Conservation (phyloP, 2,888 invertebrate genomes). For the Hydrotaea diabolus region DNA sequence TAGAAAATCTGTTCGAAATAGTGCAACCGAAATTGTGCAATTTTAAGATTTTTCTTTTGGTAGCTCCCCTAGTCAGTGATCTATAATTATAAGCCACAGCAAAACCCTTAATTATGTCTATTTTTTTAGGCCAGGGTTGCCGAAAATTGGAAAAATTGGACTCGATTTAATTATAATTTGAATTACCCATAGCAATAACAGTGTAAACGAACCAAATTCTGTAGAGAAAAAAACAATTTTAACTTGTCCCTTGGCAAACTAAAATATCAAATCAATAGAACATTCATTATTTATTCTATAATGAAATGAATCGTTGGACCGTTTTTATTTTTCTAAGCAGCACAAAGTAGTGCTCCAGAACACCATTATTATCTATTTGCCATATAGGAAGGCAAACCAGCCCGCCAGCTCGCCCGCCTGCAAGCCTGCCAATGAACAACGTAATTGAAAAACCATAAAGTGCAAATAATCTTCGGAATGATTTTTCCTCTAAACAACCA, state of each 20-base stretch:
- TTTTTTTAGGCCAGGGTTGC: no score
- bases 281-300: background rate
- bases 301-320: conserved; percentile 24
- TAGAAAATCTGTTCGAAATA: no score
- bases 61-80: no score
- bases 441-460: conserved; percentile 57
- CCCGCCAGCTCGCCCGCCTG: background rate
- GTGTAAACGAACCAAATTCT: no score
- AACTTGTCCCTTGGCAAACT: background rate
- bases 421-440: background rate
- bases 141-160: no score
- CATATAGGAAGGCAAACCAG: background rate
- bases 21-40: no score
- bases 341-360: conserved; percentile 25
- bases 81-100: no score
- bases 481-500: conserved; percentile 24
- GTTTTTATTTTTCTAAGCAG: background rate
- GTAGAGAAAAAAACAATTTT: background rate
- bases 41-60: no score
- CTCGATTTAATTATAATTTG: no score
- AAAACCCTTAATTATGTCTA: no score
- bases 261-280: background rate
- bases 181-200: no score
- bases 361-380: conserved; percentile 3
- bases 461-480: conserved; percentile 49